phyloP scores from a whole-genome alignment of 2,888 invertebrate genomes.

The Choristoneura rosaceana region DNA sequence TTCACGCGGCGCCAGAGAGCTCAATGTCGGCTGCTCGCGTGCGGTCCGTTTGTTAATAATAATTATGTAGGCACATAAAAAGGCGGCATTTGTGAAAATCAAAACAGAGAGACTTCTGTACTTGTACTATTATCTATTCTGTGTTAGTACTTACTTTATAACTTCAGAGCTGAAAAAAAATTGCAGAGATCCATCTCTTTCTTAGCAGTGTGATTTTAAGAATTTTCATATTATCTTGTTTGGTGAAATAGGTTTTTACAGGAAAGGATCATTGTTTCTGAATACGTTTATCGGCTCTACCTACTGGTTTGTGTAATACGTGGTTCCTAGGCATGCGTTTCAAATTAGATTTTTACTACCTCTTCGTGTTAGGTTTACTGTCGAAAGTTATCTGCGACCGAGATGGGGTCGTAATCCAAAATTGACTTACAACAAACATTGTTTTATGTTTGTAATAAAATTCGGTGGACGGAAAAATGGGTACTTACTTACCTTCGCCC shows the following conservation, averaged over 20 bases:
- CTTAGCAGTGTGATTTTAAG: too few relatives aligned
- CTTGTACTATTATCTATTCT: too few relatives aligned
- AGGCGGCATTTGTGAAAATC: too few relatives aligned
- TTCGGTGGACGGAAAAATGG: conserved; percentile 56
- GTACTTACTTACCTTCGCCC: conserved; percentile 37
- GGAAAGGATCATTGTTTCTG: neutral
- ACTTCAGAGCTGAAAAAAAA: too few relatives aligned
- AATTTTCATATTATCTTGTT: too few relatives aligned
- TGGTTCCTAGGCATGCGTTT: conserved; percentile 61
- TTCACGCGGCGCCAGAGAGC: too few relatives aligned
- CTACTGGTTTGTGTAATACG: conserved; percentile 49
- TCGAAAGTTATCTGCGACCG: conserved; percentile 79
- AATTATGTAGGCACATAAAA: too few relatives aligned
- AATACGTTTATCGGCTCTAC: neutral
- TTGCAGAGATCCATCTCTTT: too few relatives aligned
- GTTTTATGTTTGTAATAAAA: conserved; percentile 78
- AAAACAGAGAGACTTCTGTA: too few relatives aligned
- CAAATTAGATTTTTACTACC: conserved; percentile 82
- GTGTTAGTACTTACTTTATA: too few relatives aligned
- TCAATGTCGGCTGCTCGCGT: too few relatives aligned
- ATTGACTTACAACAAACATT: conserved; percentile 80
- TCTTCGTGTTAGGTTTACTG: conserved; percentile 84
- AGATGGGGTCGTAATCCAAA: conserved; percentile 82
- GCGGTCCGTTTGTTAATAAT: too few relatives aligned
- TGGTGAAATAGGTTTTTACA: neutral